These are phyloP conservation scores for Pristionchus arcanus DNA, from an alignment of 2,888 invertebrate genomes.

Conservation along the genomic window DNA sequence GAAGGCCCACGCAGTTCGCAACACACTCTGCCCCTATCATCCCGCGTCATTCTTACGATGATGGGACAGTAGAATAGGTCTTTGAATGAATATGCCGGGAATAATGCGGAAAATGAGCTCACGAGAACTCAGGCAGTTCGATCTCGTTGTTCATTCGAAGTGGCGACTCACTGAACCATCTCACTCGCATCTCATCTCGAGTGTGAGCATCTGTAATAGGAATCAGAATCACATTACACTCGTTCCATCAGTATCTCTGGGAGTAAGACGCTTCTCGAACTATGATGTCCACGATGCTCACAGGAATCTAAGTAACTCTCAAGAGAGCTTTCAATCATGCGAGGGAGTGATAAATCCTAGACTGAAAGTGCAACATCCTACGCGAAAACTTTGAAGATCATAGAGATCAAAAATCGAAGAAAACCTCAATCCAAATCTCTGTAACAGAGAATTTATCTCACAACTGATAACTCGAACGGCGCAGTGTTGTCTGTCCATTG, in stretches of 20 bases:
- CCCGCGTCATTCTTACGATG: background rate
- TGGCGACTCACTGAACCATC: slow-evolving; percentile 74
- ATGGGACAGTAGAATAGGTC: background rate
- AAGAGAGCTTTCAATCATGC: background rate
- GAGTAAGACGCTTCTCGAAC: no score
- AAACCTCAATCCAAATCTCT: no score
- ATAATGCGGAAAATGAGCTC: background rate
- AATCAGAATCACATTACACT: no score
- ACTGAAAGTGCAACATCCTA: background rate
- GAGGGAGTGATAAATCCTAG: background rate
- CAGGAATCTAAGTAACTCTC: background rate
- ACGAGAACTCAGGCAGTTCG: slow-evolving; percentile 73
- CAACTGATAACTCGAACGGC: slow-evolving; percentile 73
- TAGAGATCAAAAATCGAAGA: background rate
- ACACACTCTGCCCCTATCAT: background rate
- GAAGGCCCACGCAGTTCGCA: background rate
- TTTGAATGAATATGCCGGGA: background rate
- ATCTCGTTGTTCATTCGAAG: slow-evolving; percentile 75
- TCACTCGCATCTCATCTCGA: slow-evolving; percentile 75
- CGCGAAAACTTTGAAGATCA: background rate
- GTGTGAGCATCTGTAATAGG: slow-evolving; percentile 75
- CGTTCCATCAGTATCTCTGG: no score
- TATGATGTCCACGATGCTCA: no score
- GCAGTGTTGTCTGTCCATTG: slow-evolving; percentile 77
- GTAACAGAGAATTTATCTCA: no score